A percentile compares a stretch with the other conserved stretches of the same genome.
Conservation (phyloP, 2,888 invertebrate genomes). For the Acronicta aceris region DNA sequence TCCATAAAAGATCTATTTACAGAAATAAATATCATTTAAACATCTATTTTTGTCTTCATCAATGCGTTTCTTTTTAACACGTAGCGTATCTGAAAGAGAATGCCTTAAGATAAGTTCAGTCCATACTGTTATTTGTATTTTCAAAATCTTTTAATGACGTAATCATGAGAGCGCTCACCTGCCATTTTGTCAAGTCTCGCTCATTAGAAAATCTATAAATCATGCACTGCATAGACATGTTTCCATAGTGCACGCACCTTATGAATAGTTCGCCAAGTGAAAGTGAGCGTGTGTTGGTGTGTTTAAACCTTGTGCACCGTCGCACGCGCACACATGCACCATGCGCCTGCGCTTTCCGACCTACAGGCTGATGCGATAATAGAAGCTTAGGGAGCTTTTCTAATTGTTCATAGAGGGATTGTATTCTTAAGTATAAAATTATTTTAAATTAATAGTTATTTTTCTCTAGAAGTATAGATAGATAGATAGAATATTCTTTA, state of each 20-base stretch:
- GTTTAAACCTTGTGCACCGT: constrained; percentile 63
- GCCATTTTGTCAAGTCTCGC: not conserved
- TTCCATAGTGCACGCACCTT: constrained; percentile 62
- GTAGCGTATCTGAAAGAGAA: not conserved
- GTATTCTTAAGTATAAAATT: not conserved
- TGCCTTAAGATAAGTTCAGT: no score
- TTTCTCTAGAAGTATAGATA: no score
- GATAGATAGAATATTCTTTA: no score
- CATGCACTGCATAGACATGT: constrained; percentile 1
- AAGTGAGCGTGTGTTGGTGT: constrained; percentile 82
- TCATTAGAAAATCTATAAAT: not conserved
- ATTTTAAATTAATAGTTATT: no score
- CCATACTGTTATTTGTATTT: not conserved
- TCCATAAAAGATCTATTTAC: no score
- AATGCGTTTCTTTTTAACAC: not conserved
- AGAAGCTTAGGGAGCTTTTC: constrained; percentile 56
- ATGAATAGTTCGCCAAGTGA: constrained; percentile 86
- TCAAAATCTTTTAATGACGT: not conserved
- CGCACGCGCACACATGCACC: constrained; percentile 55
- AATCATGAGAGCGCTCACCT: not conserved
- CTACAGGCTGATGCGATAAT: constrained; percentile 64
- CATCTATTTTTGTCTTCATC: no score
- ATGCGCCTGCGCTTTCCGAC: constrained; percentile 66
- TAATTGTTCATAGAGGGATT: constrained; percentile 4
- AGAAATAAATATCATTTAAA: no score